Evolutionary conservation across 2,888 invertebrate genomes (phyloP).

Genomic region (Morpho deidamia): DNA sequence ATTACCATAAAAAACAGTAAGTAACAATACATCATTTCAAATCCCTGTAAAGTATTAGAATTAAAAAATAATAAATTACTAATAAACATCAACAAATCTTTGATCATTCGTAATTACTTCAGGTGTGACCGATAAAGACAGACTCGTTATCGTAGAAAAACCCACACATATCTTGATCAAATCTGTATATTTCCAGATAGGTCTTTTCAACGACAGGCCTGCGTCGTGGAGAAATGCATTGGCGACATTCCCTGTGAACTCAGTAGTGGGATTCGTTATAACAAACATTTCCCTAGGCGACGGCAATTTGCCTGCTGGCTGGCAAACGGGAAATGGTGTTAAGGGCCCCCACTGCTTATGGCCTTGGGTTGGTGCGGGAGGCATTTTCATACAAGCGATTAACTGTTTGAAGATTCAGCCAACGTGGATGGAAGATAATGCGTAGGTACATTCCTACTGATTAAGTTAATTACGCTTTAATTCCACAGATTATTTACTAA

Average conservation of each 20-base stretch:
- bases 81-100: no score
- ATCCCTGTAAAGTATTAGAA: no score
- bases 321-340: slow-evolving; percentile 64
- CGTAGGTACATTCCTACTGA: slow-evolving; percentile 38
- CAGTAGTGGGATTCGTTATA: slow-evolving; percentile 62
- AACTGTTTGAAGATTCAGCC: slow-evolving; percentile 89
- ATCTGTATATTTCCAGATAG: slow-evolving; percentile 47
- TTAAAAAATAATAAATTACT: no score
- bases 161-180: no score
- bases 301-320: slow-evolving; percentile 77
- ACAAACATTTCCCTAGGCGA: slow-evolving; percentile 77
- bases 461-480: no score
- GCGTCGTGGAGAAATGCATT: slow-evolving; percentile 59
- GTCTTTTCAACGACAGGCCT: slow-evolving; percentile 55
- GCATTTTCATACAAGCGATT: slow-evolving; percentile 77
- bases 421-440: slow-evolving; percentile 88
- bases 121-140: no score
- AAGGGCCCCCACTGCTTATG: slow-evolving; percentile 79
- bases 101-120: no score
- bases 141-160: no score
- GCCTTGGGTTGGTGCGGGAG: slow-evolving; percentile 84
- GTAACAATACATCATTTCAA: no score
- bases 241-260: slow-evolving; percentile 44
- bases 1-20: no score
- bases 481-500: no score